Base-by-base conservation (phyloP, 1,140 invertebrate species). In the Drosophila setifemur region DNA sequence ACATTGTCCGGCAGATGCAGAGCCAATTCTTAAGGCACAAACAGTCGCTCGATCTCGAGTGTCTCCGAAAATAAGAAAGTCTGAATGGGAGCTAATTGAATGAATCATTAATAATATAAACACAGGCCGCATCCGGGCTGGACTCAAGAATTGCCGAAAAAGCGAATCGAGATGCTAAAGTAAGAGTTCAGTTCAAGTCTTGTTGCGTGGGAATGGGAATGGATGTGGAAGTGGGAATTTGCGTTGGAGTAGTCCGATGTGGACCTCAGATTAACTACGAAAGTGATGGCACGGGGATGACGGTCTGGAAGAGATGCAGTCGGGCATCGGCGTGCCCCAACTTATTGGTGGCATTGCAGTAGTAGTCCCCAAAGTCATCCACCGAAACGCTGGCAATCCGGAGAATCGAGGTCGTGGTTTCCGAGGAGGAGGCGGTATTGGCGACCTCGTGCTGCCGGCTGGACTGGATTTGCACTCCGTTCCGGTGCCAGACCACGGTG, bases 371-470 rank as follows among this genome's bases (percentile, higher is more conserved):
- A 73, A 94, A 96, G 73, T 96, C 95, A 33, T 93, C 91, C 69
- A 95, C 96, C 76, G 96, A 94, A 53, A 96, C 94, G 4, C 94
- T 95, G 16, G 94, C 94, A 0, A 96, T 93, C 48, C 95, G 92
- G 42, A 97, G 89, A 0, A 95, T 96, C 1, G 95, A 95, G 45
- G 95, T 95, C 0, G 95, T 96, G 49, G 94, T 95, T 78, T 96
- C 95, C 79, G 96, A 95, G 8, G 93, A 93, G 6, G 94, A 95
- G 3, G 95, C 94, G 68, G 95, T 96, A 81, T 95, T 94, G 4
- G 95, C 94, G 64, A 96, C 95, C 71, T 93, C 94, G 72, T 85
- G 94, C 91, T 95, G 94, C 39, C 95, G 94, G 90, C 95, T 95
- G 42, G 96, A 96, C 0, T 93, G 93, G 5, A 96, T 71, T 45